Base-by-base conservation (phyloP, 2,113 vertebrate genomes). In the Platysteira castanea region DNA sequence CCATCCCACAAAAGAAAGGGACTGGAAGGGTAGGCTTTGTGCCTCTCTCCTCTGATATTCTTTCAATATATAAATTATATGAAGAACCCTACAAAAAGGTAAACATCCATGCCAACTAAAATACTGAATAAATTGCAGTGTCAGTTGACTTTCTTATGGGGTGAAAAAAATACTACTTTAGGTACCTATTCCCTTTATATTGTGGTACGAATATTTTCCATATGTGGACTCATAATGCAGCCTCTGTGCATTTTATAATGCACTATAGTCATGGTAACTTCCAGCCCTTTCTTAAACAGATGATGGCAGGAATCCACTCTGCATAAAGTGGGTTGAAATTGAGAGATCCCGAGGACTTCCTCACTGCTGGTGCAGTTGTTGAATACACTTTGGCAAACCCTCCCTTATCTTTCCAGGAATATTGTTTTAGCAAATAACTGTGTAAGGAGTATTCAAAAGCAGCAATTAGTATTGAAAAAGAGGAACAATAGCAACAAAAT, bases 141-240 rank as follows among this genome's bases (percentile, higher is more conserved):
- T 84, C 47, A 53, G 21, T 33, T 75, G 42, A 50, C 18, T 50
- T 71, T 59, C 37, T 93, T 41, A 52, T 18, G 33, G 67, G 33
- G 42, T 78, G 33, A 27, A 53, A 33, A 81, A 74, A 87, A 42
- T 53, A 49, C 41, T 91, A 84, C 15, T 47, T 54, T 35, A 65
- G 39, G 44, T 73, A 65, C 69, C 52, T 86, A 41, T 85, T 77
- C 46, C 57, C 80, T 95, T 87, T 84, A 26, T 84, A 35, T 65
- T 54, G 35, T 73, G 81, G 69, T 50, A 78, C 0, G 0, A 87
- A 95, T 92, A 68, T 88, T 89, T 97, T 96, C 95, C 44, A 41
- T 93, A 78, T 96, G 92, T 78, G 87, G 83, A 84, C 92, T 93
- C 57, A 11, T 74, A 92, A 89, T 77, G 65, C 71, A 93, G 83